phyloP scores from a whole-genome alignment of 2,888 invertebrate genomes.

The Digitonthophagus gazella region DNA sequence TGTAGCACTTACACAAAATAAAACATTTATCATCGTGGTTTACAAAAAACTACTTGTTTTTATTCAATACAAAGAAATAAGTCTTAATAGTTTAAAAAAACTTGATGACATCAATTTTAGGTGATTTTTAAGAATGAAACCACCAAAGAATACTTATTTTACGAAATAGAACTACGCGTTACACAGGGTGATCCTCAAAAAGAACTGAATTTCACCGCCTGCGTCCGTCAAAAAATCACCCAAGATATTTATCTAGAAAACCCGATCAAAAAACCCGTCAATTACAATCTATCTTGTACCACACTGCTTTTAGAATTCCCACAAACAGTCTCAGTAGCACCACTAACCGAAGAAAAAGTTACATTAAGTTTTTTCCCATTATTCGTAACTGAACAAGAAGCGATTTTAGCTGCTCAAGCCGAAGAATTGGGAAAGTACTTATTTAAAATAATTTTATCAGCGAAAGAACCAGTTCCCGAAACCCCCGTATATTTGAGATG shows the following conservation, averaged over 20 bases:
- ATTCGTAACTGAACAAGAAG: constrained; percentile 29
- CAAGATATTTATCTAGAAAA: constrained; percentile 44
- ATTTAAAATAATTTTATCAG: constrained; percentile 39
- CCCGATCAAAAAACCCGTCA: constrained; percentile 42
- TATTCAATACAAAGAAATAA: too few species aligned
- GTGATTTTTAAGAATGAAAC: constrained; percentile 45
- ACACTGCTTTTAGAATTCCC: constrained; percentile 7
- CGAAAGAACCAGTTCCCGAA: constrained; percentile 39
- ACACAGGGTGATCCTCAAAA: constrained; percentile 41
- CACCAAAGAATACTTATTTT: constrained; percentile 46
- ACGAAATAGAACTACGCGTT: constrained; percentile 43
- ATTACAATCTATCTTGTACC: constrained; percentile 37
- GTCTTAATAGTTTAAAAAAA: too few species aligned
- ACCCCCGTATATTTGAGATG: constrained; percentile 36
- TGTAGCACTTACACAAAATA: too few species aligned
- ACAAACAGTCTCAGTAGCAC: constrained; percentile 6
- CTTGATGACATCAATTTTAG: constrained; percentile 30
- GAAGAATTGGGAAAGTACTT: constrained; percentile 38
- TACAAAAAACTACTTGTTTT: too few species aligned
- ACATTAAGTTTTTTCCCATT: constrained; percentile 40
- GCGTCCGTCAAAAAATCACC: constrained; percentile 40
- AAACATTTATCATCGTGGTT: too few species aligned
- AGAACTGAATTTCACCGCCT: constrained; percentile 41
- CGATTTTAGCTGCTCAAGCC: constrained; percentile 33
- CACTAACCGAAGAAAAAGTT: constrained; percentile 31